phyloP scores from a whole-genome alignment of 2,113 vertebrate species.

The Indicator indicator region DNA sequence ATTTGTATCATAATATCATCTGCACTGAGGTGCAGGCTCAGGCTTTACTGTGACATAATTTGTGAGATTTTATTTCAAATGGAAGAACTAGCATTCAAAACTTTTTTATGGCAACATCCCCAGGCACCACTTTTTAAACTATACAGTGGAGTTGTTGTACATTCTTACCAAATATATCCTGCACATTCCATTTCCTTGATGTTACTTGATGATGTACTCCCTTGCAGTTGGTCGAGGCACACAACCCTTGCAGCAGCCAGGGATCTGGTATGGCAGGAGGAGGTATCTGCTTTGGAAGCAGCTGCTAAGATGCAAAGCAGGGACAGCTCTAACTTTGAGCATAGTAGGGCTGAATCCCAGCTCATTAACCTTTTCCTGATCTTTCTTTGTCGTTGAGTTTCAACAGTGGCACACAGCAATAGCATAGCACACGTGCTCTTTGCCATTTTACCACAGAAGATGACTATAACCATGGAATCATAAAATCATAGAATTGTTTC shows the following conservation, averaged over 20 bases:
- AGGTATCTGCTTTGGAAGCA: background rate
- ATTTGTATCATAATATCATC: background rate
- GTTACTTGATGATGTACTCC: background rate
- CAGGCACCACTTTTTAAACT: background rate
- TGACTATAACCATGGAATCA: background rate
- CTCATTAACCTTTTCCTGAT: background rate
- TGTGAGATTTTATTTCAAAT: background rate
- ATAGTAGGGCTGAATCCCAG: background rate
- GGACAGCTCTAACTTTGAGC: background rate
- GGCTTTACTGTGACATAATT: background rate
- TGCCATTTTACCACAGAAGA: background rate
- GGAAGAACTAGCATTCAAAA: background rate
- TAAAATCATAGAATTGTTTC: too few species aligned
- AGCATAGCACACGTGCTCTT: background rate
- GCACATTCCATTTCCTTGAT: background rate
- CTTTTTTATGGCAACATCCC: background rate
- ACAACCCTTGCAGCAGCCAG: rapidly evolving
- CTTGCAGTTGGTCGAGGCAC: rapidly evolving
- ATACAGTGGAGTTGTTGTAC: background rate
- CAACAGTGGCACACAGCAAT: background rate
- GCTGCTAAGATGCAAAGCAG: background rate
- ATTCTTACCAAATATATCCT: background rate
- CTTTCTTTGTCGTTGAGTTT: background rate
- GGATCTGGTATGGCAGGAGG: background rate
- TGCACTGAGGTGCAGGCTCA: background rate